Percentiles rank a stretch among this genome's conserved stretches.
phyloP scores from a whole-genome alignment of 1,140 invertebrate genomes.

The Battus philenor region DNA sequence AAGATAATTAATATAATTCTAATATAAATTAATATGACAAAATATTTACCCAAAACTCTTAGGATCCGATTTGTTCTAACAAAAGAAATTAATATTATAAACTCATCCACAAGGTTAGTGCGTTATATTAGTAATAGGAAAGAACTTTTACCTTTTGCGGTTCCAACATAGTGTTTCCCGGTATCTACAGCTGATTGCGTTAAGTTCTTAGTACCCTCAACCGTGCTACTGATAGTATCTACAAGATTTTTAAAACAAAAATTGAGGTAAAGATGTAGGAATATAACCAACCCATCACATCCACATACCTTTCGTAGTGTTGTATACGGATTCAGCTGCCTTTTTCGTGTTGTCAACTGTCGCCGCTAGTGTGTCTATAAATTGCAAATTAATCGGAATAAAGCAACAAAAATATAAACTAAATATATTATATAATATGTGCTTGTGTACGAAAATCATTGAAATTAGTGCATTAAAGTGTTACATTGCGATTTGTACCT shows the following conservation, averaged over 20 bases:
- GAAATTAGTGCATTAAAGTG: no score
- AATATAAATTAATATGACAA: no score
- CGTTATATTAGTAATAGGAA: no score
- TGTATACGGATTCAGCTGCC: conserved; percentile 48
- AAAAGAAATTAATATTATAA: not conserved
- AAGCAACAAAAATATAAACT: no score
- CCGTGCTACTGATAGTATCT: conserved; percentile 28
- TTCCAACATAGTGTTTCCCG: conserved; percentile 22
- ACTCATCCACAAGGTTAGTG: no score
- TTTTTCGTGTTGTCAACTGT: conserved; percentile 63
- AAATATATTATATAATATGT: no score
- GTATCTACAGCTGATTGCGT: conserved; percentile 30
- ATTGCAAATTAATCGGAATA: no score
- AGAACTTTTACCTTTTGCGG: conserved; percentile 26
- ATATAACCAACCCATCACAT: not conserved
- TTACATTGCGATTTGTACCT: no score
- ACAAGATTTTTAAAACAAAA: conserved; percentile 14
- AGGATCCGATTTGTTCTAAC: no score
- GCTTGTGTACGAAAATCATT: no score
- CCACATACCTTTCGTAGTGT: conserved; percentile 45
- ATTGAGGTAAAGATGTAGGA: not conserved
- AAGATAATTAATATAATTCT: no score
- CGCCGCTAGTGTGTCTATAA: conserved; percentile 58
- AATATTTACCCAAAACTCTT: no score
- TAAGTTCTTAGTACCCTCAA: conserved; percentile 26